phyloP scores from a whole-genome alignment of 2,113 vertebrate species.

The Engystomops pustulosus region DNA sequence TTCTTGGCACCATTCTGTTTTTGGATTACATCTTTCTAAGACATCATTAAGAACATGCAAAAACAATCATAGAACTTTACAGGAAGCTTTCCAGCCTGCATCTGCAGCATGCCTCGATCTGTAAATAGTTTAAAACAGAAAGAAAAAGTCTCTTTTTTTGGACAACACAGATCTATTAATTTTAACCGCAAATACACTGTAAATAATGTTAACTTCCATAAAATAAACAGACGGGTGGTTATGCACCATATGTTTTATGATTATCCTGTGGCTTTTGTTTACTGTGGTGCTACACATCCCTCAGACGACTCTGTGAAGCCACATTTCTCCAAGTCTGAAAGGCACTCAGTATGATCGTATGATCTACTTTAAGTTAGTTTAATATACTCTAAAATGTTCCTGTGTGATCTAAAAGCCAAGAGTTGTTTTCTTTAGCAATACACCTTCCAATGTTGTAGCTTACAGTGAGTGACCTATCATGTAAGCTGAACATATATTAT shows the following conservation, averaged over 20 bases:
- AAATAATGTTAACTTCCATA: slow-evolving; percentile 71
- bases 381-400: background rate
- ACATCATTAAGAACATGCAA: slow-evolving; percentile 63
- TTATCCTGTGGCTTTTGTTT: slow-evolving; percentile 70
- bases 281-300: slow-evolving; percentile 65
- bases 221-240: slow-evolving; percentile 68
- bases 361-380: slow-evolving; percentile 20
- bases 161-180: slow-evolving; percentile 66
- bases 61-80: slow-evolving; percentile 60
- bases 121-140: slow-evolving; percentile 60
- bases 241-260: slow-evolving; percentile 69
- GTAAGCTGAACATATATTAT: too few relatives aligned
- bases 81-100: slow-evolving; percentile 58
- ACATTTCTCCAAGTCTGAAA: slow-evolving; percentile 62
- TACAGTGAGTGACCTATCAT: too few relatives aligned
- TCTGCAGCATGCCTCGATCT: too few relatives aligned
- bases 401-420: slow-evolving; percentile 21
- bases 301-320: slow-evolving; percentile 65
- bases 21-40: slow-evolving; percentile 56
- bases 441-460: too few relatives aligned
- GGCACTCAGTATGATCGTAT: slow-evolving; percentile 49
- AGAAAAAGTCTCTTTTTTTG: slow-evolving; percentile 60
- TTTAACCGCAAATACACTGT: slow-evolving; percentile 69
- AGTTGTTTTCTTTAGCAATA: background rate
- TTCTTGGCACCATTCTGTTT: slow-evolving; percentile 60